These are phyloP conservation scores for Dioctria linearis DNA, from an alignment of 2,888 invertebrate species.

Conservation along the genomic window DNA sequence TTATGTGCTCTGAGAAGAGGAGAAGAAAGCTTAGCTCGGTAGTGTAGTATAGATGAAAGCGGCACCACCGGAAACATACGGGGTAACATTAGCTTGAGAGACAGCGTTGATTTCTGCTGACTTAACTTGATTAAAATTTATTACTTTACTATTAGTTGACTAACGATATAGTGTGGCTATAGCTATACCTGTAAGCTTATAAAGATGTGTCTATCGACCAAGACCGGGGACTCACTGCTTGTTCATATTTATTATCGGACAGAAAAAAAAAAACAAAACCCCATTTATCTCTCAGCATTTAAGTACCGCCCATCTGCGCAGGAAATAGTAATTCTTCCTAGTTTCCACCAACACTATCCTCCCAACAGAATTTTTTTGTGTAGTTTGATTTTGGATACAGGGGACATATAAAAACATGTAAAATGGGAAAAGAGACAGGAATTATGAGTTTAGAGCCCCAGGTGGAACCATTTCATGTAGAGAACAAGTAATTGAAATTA, in stretches of 20 bases:
- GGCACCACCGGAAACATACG: no score
- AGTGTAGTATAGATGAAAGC: no score
- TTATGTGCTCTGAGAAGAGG: no score
- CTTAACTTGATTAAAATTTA: neutral
- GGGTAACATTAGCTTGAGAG: no score
- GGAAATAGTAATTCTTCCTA: neutral
- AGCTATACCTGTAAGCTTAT: neutral
- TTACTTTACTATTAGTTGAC: neutral
- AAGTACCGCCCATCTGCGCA: neutral
- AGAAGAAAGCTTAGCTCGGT: no score
- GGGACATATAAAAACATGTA: neutral
- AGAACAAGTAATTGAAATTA: conserved; percentile 12
- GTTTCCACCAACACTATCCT: neutral
- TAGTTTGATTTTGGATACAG: conserved; percentile 3
- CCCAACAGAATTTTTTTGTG: neutral
- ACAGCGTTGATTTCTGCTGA: neutral
- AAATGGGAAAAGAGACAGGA: neutral
- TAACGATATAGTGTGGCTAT: neutral
- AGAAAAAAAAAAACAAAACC: neutral
- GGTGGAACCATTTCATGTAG: conserved; percentile 8
- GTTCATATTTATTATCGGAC: neutral
- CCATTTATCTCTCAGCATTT: neutral
- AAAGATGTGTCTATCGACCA: neutral
- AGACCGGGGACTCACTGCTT: neutral
- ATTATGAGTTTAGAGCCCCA: conserved; percentile 14